A percentile compares a stretch with the other conserved stretches of the same genome.
These are phyloP conservation scores for Campylomormyrus tamandua DNA, from an alignment of 2,113 vertebrate species.

Conservation along the genomic window DNA sequence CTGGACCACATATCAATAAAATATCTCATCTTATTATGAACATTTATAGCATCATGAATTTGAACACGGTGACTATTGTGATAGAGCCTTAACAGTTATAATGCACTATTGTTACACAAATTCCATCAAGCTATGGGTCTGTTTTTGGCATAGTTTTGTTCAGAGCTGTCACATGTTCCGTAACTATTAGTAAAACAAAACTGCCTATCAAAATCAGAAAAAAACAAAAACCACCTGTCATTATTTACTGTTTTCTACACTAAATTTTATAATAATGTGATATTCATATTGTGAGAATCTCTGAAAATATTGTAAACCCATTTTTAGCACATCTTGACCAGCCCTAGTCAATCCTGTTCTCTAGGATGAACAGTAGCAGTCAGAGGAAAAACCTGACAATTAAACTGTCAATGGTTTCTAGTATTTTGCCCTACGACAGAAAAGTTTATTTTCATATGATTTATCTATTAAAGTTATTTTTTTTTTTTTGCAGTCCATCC, in stretches of 20 bases:
- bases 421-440: not conserved
- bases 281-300: too few species aligned
- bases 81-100: not conserved
- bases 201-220: not conserved
- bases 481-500: too few species aligned
- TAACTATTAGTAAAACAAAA: not conserved
- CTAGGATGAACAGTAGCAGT: not conserved
- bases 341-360: not conserved
- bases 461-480: too few species aligned
- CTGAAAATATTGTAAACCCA: too few species aligned
- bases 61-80: not conserved
- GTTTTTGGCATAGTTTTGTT: not conserved
- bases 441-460: not conserved
- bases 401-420: not conserved
- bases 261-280: too few species aligned
- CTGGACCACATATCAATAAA: not conserved
- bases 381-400: not conserved
- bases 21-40: not conserved
- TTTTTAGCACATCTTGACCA: not conserved
- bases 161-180: not conserved
- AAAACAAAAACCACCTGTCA: not conserved
- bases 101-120: not conserved
- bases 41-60: not conserved
- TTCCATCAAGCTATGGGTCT: not conserved
- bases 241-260: not conserved